Evolutionary conservation across 1,140 invertebrate species (phyloP).

Genomic region (Aphis craccivora): DNA sequence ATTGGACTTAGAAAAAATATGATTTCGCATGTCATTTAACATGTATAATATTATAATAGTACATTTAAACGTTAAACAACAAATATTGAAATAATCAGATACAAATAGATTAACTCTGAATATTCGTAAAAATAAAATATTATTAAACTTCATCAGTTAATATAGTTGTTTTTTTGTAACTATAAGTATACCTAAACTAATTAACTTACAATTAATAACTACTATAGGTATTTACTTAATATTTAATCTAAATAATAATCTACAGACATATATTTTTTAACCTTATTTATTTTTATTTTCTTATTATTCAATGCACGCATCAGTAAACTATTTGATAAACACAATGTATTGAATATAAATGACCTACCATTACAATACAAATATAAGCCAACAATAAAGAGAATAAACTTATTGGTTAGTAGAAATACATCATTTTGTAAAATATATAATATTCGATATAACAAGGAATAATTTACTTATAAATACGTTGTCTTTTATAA

Average conservation of each 20-base stretch:
- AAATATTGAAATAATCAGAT: no score
- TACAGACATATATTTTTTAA: background rate
- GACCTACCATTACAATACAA: background rate
- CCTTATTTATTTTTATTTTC: background rate
- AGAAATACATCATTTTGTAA: background rate
- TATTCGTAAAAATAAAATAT: no score
- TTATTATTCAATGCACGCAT: background rate
- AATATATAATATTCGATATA: background rate
- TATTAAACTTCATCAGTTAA: no score
- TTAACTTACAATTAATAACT: background rate
- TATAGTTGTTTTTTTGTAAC: background rate
- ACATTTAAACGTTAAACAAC: background rate
- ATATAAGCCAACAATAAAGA: background rate
- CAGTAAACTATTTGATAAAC: background rate
- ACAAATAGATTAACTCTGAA: no score
- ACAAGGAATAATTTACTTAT: background rate
- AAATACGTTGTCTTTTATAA: conserved; percentile 6
- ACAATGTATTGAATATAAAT: background rate
- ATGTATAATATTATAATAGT: no score
- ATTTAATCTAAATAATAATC: background rate
- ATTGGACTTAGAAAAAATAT: no score
- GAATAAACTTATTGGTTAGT: background rate
- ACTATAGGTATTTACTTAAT: background rate
- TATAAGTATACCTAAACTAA: background rate
- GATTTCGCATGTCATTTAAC: no score